Evolutionary conservation across 2,797 vertebrate genomes (phyloP).

Genomic region (Leptoclinus maculatus): DNA sequence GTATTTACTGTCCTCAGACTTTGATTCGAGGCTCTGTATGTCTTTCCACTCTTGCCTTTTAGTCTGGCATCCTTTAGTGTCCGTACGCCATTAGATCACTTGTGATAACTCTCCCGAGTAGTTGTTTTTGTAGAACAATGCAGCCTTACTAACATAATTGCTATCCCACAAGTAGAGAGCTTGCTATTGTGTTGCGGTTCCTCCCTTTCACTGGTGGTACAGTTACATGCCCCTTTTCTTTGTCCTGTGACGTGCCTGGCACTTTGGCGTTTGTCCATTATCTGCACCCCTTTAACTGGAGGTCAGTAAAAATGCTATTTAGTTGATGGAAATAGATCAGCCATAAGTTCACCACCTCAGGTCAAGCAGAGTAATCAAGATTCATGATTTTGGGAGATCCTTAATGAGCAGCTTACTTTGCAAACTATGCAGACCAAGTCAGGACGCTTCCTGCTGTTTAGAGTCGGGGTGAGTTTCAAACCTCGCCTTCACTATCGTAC

Average conservation of each 20-base stretch:
- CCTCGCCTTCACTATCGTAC: slow-evolving; percentile 7
- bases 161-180: slow-evolving; percentile 43
- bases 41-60: slow-evolving; percentile 70
- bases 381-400: slow-evolving; percentile 38
- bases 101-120: slow-evolving; percentile 44
- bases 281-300: slow-evolving; percentile 61
- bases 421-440: slow-evolving; percentile 73
- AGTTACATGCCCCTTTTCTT: slow-evolving; percentile 31
- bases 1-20: slow-evolving; percentile 61
- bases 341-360: slow-evolving; percentile 76
- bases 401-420: slow-evolving; percentile 58
- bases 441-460: slow-evolving; percentile 44
- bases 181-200: slow-evolving; percentile 38
- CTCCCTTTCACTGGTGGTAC: slow-evolving; percentile 26
- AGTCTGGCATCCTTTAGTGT: slow-evolving; percentile 55
- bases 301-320: slow-evolving; percentile 58
- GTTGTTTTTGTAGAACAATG: slow-evolving; percentile 55
- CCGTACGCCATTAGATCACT: slow-evolving; percentile 42
- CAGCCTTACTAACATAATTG: slow-evolving; percentile 61
- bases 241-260: slow-evolving; percentile 23
- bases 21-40: slow-evolving; percentile 50
- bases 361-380: slow-evolving; percentile 54
- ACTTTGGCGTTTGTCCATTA: slow-evolving; percentile 31
- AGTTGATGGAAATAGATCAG: slow-evolving; percentile 59
- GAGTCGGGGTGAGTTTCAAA: slow-evolving; percentile 22